phyloP scores from a whole-genome alignment of 92 coral and sea anemone species.

The Micromussa lordhowensis region DNA sequence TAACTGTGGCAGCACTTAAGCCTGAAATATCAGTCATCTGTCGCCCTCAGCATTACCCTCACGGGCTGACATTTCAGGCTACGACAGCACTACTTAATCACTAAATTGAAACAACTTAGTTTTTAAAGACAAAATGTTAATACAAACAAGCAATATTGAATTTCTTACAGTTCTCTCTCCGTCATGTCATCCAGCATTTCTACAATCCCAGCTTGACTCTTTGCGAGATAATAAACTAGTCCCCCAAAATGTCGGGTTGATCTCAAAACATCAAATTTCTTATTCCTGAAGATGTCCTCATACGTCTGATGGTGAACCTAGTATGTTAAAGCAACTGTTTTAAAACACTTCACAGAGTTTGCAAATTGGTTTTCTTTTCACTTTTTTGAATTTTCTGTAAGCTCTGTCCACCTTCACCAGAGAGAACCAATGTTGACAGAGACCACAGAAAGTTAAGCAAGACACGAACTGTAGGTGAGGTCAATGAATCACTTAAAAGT shows the following conservation, averaged over 20 bases:
- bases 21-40: too few species aligned
- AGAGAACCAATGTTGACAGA: not conserved
- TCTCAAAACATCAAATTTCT: slow-evolving; percentile 83
- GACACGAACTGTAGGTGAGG: too few species aligned
- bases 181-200: slow-evolving; percentile 85
- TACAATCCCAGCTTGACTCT: slow-evolving; percentile 52
- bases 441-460: not conserved
- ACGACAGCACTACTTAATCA: too few species aligned
- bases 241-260: slow-evolving; percentile 99
- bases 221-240: slow-evolving; percentile 83
- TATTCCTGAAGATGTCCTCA: slow-evolving; percentile 68
- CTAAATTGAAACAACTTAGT: too few species aligned
- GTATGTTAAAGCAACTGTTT: not conserved
- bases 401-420: not conserved
- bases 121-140: too few species aligned
- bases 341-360: not conserved
- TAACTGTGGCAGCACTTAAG: too few species aligned
- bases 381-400: not conserved
- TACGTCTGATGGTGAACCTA: slow-evolving; percentile 91
- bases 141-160: not conserved
- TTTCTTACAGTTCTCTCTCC: slow-evolving; percentile 76
- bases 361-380: too few species aligned
- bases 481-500: too few species aligned
- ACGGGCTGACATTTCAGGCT: too few species aligned
- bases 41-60: too few species aligned